A percentile compares a stretch with the other conserved stretches of the same genome.
Evolutionary conservation across 2,113 vertebrate species (phyloP).

Genomic region (Tonatia bakeri): DNA sequence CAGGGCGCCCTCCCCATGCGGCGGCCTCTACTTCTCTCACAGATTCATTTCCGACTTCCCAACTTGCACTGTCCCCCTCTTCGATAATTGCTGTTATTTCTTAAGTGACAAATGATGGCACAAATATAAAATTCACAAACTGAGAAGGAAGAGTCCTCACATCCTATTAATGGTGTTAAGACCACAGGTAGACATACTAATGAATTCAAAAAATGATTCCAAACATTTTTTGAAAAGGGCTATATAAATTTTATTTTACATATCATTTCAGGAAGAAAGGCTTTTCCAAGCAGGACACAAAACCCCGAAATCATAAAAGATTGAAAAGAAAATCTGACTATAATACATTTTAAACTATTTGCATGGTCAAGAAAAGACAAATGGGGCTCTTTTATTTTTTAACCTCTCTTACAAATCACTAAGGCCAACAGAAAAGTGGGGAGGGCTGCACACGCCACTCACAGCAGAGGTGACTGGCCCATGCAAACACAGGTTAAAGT

Average conservation of each 20-base stretch:
- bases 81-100: not conserved
- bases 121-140: not conserved
- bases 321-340: not conserved
- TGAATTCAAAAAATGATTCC: not conserved
- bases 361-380: not conserved
- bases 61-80: no score
- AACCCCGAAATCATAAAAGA: not conserved
- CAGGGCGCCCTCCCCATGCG: not conserved
- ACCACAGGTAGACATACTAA: not conserved
- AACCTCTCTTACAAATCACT: not conserved
- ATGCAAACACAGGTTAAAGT: not conserved
- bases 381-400: not conserved
- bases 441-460: not conserved
- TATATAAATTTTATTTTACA: not conserved
- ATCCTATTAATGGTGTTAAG: not conserved
- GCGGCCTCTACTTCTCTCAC: not conserved
- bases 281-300: not conserved
- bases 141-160: not conserved
- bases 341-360: not conserved
- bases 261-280: not conserved
- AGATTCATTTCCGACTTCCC: not conserved
- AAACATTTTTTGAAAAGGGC: not conserved
- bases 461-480: not conserved
- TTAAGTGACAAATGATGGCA: not conserved
- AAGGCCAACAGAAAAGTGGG: not conserved